These are phyloP conservation scores for Microctonus aethiopoides DNA, from an alignment of 2,888 invertebrate genomes.

Conservation along the genomic window DNA sequence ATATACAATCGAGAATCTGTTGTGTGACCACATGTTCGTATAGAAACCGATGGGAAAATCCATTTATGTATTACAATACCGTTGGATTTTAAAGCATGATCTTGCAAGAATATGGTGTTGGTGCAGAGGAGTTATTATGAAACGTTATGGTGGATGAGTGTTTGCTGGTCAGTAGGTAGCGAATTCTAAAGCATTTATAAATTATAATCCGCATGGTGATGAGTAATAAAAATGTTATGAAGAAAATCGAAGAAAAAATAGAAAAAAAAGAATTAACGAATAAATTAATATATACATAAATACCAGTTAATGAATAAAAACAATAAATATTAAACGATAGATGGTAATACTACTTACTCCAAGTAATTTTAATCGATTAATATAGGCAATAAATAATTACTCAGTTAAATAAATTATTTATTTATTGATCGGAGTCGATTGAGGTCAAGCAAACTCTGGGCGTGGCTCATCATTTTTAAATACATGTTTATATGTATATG, in stretches of 20 bases:
- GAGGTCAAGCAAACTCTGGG: not conserved
- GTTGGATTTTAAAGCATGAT: constrained; percentile 56
- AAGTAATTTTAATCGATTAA: not conserved
- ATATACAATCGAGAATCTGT: not conserved
- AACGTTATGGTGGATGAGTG: not conserved
- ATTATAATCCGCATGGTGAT: not conserved
- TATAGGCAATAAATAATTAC: not conserved
- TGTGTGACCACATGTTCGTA: not conserved
- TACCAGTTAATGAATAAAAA: not conserved
- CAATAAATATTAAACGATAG: not conserved
- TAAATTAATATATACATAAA: not conserved
- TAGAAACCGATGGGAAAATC: constrained; percentile 27
- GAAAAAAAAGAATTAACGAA: not conserved
- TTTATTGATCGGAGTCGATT: not conserved
- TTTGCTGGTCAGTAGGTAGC: constrained; percentile 28
- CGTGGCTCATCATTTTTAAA: not conserved
- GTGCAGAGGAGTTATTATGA: not conserved
- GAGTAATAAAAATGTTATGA: not conserved
- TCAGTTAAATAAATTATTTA: not conserved
- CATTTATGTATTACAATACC: constrained; percentile 45
- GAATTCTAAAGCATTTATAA: not conserved
- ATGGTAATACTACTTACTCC: not conserved
- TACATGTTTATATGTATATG: not conserved
- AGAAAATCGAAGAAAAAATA: not conserved
- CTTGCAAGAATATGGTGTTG: constrained; percentile 30